Evolutionary conservation across 2,113 vertebrate species (phyloP).

Genomic region (Emydocephalus ijimae): DNA sequence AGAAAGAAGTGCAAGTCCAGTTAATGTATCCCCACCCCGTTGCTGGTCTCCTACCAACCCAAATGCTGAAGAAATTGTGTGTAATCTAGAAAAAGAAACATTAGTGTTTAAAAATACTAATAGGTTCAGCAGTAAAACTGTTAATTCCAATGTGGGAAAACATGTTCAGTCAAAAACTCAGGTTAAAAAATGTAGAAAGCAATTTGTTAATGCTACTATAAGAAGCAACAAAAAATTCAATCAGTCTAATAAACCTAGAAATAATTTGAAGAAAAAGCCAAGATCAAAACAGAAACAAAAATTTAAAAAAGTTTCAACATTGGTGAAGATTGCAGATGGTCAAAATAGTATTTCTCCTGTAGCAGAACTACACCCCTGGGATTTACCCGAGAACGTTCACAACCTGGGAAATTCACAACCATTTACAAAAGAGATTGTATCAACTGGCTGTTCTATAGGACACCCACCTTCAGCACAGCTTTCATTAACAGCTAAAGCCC

Average conservation of each 20-base stretch:
- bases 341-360: slow-evolving; percentile 48
- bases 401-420: slow-evolving; percentile 60
- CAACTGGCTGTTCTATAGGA: slow-evolving; percentile 62
- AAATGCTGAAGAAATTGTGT: slow-evolving; percentile 74
- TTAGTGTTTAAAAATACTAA: slow-evolving; percentile 73
- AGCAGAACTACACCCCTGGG: slow-evolving; percentile 62
- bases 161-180: slow-evolving; percentile 68
- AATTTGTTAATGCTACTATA: slow-evolving; percentile 57
- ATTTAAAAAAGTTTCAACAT: slow-evolving; percentile 62
- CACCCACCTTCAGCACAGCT: slow-evolving; percentile 72
- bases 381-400: slow-evolving; percentile 54
- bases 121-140: slow-evolving; percentile 61
- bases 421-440: slow-evolving; percentile 65
- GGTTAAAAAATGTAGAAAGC: slow-evolving; percentile 76
- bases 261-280: slow-evolving; percentile 67
- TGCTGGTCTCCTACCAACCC: slow-evolving; percentile 97
- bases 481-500: slow-evolving; percentile 56
- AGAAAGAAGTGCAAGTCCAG: slow-evolving; percentile 87
- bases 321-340: slow-evolving; percentile 67
- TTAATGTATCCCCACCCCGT: slow-evolving; percentile 88
- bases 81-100: slow-evolving; percentile 76
- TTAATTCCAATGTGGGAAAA: slow-evolving; percentile 61
- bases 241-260: slow-evolving; percentile 62
- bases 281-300: slow-evolving; percentile 71
- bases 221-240: slow-evolving; percentile 75